Evolutionary conservation across 1,140 invertebrate genomes (phyloP).

Genomic region (Achatina immaculata): DNA sequence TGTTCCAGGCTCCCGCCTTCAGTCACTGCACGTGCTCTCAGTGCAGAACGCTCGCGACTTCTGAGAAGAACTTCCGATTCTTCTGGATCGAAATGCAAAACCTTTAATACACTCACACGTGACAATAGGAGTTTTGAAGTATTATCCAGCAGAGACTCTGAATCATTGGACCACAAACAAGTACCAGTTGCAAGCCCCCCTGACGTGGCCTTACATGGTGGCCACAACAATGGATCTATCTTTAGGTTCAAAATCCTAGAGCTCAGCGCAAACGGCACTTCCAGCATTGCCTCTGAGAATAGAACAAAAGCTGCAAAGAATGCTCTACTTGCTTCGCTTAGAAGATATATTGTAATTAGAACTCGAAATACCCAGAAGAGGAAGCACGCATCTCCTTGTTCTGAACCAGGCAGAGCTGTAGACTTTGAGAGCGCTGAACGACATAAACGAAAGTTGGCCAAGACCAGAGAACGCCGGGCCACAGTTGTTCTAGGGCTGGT

Average conservation of each 20-base stretch:
- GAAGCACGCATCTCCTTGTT: background rate
- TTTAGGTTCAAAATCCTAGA: slow-evolving; percentile 47
- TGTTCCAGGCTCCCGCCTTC: background rate
- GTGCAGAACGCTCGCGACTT: slow-evolving; percentile 43
- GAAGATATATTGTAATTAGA: slow-evolving; percentile 1
- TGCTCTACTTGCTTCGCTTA: background rate
- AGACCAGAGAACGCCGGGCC: slow-evolving; percentile 96
- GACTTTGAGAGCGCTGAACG: slow-evolving; percentile 75
- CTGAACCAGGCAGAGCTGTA: slow-evolving; percentile 30
- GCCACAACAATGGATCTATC: slow-evolving; percentile 42
- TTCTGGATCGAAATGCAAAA: background rate
- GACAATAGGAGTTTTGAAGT: slow-evolving; percentile 12
- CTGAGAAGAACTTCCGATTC: slow-evolving; percentile 79
- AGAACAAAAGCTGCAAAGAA: background rate
- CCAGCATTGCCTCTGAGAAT: background rate
- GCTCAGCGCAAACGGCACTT: slow-evolving; percentile 43
- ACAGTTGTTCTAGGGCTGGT: slow-evolving; percentile 97
- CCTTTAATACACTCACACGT: slow-evolving; percentile 28
- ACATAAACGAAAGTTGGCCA: slow-evolving; percentile 91
- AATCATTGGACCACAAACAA: slow-evolving; percentile 77
- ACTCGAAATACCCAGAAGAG: slow-evolving; percentile 17
- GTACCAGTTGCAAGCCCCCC: background rate
- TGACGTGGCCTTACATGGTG: slow-evolving; percentile 5
- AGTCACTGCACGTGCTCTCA: slow-evolving; percentile 17
- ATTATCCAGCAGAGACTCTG: slow-evolving; percentile 80